phyloP scores from a whole-genome alignment of 2,113 vertebrate species.

The Podarcis muralis region DNA sequence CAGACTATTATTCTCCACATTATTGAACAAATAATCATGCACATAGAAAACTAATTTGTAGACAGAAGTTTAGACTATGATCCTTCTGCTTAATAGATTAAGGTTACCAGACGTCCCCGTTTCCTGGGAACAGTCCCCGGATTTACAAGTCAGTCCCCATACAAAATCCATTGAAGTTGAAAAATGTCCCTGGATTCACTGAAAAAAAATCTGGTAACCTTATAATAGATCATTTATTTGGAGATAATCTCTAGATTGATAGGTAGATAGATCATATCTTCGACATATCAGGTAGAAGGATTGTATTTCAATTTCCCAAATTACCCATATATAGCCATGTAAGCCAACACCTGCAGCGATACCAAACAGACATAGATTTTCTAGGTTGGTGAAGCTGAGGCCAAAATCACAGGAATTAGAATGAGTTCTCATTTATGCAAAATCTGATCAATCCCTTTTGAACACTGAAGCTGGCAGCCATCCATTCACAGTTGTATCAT shows the following conservation, averaged over 20 bases:
- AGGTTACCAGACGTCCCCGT: too few species aligned
- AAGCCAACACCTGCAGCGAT: not conserved
- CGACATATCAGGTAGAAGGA: too few species aligned
- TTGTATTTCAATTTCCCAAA: too few species aligned
- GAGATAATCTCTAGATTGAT: too few species aligned
- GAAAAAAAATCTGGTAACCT: too few species aligned
- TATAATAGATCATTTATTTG: too few species aligned
- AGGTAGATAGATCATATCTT: too few species aligned
- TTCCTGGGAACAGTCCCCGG: too few species aligned
- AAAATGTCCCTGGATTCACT: too few species aligned
- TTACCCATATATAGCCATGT: not conserved
- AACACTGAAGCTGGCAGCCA: not conserved
- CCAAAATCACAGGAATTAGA: not conserved
- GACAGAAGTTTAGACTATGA: not conserved
- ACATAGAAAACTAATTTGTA: not conserved
- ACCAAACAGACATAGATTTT: not conserved
- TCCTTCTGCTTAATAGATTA: too few species aligned
- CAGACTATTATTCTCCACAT: not conserved
- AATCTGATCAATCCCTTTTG: not conserved
- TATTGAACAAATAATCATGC: not conserved
- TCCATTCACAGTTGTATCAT: constrained; percentile 10
- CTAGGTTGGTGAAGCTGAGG: not conserved
- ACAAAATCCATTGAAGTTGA: too few species aligned
- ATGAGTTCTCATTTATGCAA: not conserved
- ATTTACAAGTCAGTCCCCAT: too few species aligned